These are phyloP conservation scores for Pipa parva DNA, from an alignment of 2,113 vertebrate genomes.

Conservation along the genomic window DNA sequence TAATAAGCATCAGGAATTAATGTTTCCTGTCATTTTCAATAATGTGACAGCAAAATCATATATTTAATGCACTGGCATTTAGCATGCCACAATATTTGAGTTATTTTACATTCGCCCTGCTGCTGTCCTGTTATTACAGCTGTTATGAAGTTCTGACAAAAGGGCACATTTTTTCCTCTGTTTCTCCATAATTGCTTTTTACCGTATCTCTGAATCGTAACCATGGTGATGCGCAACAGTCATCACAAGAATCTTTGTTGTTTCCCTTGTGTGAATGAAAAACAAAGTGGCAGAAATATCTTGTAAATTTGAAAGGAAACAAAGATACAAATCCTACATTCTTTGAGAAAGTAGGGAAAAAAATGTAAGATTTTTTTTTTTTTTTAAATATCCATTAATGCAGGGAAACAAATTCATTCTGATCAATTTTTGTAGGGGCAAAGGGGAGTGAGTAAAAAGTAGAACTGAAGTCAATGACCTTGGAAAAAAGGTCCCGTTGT, in stretches of 20 bases:
- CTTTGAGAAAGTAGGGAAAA: slow-evolving; percentile 28
- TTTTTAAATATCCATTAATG: slow-evolving; percentile 42
- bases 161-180: slow-evolving; percentile 68
- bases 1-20: slow-evolving; percentile 70
- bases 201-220: slow-evolving; percentile 76
- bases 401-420: slow-evolving; percentile 30
- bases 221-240: slow-evolving; percentile 75
- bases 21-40: slow-evolving; percentile 72
- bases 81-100: slow-evolving; percentile 73
- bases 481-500: slow-evolving; percentile 54
- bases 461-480: slow-evolving; percentile 45
- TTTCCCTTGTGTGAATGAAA: slow-evolving; percentile 66
- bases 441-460: slow-evolving; percentile 41
- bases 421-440: slow-evolving; percentile 44
- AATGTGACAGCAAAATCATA: slow-evolving; percentile 68
- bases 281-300: slow-evolving; percentile 57
- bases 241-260: slow-evolving; percentile 78
- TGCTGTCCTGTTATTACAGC: slow-evolving; percentile 78
- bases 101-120: slow-evolving; percentile 71
- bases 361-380: slow-evolving; percentile 27
- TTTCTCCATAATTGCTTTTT: slow-evolving; percentile 80
- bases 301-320: slow-evolving; percentile 54
- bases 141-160: slow-evolving; percentile 83
- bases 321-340: slow-evolving; percentile 39
- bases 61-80: slow-evolving; percentile 68